phyloP scores from a whole-genome alignment of 2,888 invertebrate species.

The Liopterus haemorrhoidalis region DNA sequence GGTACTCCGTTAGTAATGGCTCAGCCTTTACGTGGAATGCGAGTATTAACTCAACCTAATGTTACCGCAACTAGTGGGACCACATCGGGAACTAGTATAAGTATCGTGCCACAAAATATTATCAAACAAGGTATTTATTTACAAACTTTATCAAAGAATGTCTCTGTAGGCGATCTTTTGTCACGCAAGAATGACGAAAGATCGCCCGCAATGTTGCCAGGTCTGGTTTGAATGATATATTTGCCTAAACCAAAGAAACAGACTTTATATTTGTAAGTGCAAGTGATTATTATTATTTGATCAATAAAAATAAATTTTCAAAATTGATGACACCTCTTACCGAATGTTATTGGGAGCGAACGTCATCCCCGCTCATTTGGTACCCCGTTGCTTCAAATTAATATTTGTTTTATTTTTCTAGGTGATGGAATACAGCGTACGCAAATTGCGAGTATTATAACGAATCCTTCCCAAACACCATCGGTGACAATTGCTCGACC shows the following conservation, averaged over 20 bases:
- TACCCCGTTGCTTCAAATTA: not conserved
- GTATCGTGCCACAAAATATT: conserved; percentile 49
- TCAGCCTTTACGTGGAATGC: conserved; percentile 42
- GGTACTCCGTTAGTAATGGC: conserved; percentile 42
- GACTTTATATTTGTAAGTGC: no score
- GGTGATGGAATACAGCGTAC: not conserved
- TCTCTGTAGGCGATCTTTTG: not conserved
- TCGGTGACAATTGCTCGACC: conserved; percentile 40
- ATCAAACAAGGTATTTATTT: conserved; percentile 47
- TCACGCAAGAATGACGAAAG: no score
- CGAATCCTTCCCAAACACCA: conserved; percentile 31
- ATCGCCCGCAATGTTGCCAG: no score
- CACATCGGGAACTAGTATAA: conserved; percentile 41
- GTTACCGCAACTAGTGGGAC: conserved; percentile 37
- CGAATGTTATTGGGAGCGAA: not conserved
- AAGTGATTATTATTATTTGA: no score
- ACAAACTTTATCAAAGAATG: not conserved
- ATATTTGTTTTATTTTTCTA: conserved; percentile 2
- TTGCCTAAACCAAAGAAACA: no score
- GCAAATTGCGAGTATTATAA: conserved; percentile 17
- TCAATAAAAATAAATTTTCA: not conserved
- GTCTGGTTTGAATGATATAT: no score
- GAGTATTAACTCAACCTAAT: conserved; percentile 42
- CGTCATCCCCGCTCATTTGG: no score
- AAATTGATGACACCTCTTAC: not conserved